A percentile compares a stretch with the other conserved stretches of the same genome.
These are phyloP conservation scores for Dendrolimus houi DNA, from an alignment of 2,888 invertebrate genomes.

Conservation along the genomic window DNA sequence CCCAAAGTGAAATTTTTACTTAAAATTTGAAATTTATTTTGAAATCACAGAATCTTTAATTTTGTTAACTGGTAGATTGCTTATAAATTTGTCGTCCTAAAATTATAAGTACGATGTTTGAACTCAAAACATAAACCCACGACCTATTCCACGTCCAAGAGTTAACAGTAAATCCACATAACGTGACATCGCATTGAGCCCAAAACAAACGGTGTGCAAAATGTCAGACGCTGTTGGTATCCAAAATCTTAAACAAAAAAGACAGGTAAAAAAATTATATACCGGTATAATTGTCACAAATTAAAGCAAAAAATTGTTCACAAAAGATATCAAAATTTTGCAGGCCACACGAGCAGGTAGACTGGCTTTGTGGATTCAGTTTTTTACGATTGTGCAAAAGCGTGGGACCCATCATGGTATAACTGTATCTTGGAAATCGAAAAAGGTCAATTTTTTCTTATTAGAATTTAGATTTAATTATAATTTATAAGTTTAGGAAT, in stretches of 20 bases:
- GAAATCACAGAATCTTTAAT: too few species aligned
- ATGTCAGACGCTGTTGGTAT: slow-evolving; percentile 49
- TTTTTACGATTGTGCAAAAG: slow-evolving; percentile 71
- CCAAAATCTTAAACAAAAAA: slow-evolving; percentile 45
- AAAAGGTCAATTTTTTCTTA: not conserved
- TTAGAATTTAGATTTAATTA: too few species aligned
- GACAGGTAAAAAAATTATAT: slow-evolving; percentile 74
- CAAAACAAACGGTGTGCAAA: slow-evolving; percentile 68
- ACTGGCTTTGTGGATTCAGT: slow-evolving; percentile 47
- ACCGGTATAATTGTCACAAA: slow-evolving; percentile 77
- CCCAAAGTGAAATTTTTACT: too few species aligned
- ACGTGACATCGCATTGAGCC: slow-evolving; percentile 31
- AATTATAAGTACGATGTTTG: not conserved
- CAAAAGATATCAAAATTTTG: slow-evolving; percentile 75
- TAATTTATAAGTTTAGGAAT: too few species aligned
- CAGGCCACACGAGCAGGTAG: slow-evolving; percentile 77
- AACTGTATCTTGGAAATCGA: slow-evolving; percentile 45
- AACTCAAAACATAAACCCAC: not conserved
- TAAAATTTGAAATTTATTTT: too few species aligned
- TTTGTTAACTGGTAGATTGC: too few species aligned
- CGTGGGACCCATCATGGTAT: slow-evolving; percentile 62
- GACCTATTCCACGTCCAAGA: slow-evolving; percentile 11
- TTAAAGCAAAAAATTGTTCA: slow-evolving; percentile 69
- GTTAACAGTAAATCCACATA: slow-evolving; percentile 51
- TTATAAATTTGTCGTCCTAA: not conserved